Percentiles rank a stretch among this genome's conserved stretches.
phyloP scores from a whole-genome alignment of 2,797 vertebrate genomes.

The Enteromius treurensis region DNA sequence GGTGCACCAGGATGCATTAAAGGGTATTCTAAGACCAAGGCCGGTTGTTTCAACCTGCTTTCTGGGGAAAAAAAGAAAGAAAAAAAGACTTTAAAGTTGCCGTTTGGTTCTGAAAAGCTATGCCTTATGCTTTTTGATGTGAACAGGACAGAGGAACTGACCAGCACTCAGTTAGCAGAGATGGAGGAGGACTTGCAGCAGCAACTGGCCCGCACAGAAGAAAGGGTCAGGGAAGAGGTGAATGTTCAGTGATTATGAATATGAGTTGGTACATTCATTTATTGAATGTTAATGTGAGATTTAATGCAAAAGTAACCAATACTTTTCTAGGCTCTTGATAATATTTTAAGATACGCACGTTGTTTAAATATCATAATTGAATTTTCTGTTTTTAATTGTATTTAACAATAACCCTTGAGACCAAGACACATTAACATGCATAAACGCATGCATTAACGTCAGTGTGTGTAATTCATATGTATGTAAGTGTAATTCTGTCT shows the following conservation, averaged over 20 bases:
- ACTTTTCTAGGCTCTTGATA: neutral
- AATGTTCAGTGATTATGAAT: neutral
- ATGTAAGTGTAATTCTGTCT: neutral
- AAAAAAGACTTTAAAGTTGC: neutral
- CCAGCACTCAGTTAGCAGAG: conserved; percentile 73
- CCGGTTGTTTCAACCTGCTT: neutral
- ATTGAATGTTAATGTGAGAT: neutral
- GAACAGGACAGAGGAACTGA: conserved; percentile 77
- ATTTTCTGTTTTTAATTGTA: neutral
- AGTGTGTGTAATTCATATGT: neutral
- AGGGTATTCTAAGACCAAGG: neutral
- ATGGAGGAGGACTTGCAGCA: conserved; percentile 80
- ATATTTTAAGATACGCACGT: neutral
- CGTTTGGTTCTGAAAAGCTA: neutral
- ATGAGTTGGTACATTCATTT: neutral
- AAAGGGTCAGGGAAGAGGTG: conserved; percentile 74
- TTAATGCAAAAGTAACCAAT: neutral
- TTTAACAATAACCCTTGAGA: neutral
- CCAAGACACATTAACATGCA: neutral
- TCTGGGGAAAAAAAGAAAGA: neutral
- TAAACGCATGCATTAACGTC: neutral
- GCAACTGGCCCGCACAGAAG: conserved; percentile 71
- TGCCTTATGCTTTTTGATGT: conserved; percentile 36
- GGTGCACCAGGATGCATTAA: neutral
- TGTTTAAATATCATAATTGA: neutral